A percentile compares a stretch with the other conserved stretches of the same genome.
Evolutionary conservation across 2,888 invertebrate species (phyloP).

Genomic region (Chrysina gloriosa): DNA sequence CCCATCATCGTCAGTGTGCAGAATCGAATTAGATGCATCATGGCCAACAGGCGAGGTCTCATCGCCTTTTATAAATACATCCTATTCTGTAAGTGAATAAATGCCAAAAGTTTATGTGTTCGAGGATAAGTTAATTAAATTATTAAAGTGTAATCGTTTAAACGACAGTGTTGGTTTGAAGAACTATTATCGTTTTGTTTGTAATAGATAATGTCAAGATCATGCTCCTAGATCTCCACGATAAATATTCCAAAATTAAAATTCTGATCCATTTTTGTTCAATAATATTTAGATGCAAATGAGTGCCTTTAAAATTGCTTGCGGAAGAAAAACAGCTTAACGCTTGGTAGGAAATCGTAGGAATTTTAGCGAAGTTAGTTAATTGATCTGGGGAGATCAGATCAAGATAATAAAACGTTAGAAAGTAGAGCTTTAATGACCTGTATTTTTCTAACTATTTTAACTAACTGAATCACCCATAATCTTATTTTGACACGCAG

Average conservation of each 20-base stretch:
- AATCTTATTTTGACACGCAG: too few species aligned
- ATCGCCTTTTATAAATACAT: slow-evolving; percentile 6
- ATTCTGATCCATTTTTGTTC: too few species aligned
- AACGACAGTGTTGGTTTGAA: not conserved
- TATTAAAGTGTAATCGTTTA: not conserved
- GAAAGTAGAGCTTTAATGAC: too few species aligned
- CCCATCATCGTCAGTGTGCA: not conserved
- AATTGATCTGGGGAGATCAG: not conserved
- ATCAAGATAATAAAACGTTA: too few species aligned
- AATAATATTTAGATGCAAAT: too few species aligned
- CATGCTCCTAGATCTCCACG: too few species aligned
- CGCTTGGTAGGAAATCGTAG: not conserved
- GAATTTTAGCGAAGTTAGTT: not conserved
- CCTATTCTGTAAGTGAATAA: slow-evolving; percentile 29
- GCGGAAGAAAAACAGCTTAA: not conserved
- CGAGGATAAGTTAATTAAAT: slow-evolving; percentile 16
- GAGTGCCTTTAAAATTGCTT: too few species aligned
- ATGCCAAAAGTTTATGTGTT: not conserved
- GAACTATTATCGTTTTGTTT: not conserved
- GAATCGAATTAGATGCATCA: not conserved
- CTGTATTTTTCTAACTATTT: too few species aligned
- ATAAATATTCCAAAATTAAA: too few species aligned
- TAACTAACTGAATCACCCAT: too few species aligned
- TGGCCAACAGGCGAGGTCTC: slow-evolving; percentile 1
- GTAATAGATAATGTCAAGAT: too few species aligned